Base-by-base conservation (phyloP, 2,113 vertebrate species). In the Tonatia bakeri region DNA sequence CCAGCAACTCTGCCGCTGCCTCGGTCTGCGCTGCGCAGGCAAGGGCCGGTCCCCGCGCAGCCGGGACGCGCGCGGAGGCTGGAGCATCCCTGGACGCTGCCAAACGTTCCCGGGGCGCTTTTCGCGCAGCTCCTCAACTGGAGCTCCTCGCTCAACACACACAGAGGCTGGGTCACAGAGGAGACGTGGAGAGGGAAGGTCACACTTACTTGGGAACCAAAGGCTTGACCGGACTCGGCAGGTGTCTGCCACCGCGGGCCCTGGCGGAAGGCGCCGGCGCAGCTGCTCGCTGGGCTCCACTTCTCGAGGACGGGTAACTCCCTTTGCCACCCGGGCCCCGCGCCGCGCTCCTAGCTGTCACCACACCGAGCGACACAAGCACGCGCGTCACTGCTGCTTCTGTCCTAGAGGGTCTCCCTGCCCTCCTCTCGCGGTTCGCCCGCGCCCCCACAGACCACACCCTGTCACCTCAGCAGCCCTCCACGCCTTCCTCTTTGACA, bases 141-240 rank as follows among this genome's bases (percentile, higher is more conserved):
- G 43, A 59, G 88, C 93, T 38, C 50, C 6, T 2, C 13, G 65
- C 65, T 4, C 15, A 36, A 1, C 84, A 3, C 56, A 45, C 22
- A 38, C 40, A 15, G 69, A 67, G 50, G 61, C 70, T 14, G 38
- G 2, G 72, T 69, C 67, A 45, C n/a, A 5, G 52, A 2, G 64
- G 36, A 52, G 77, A 83, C 7, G 24, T 0, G 22, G 12, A 61
- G 61, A 14, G 40, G 10, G 20, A 61, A 90, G 0, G 87, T 75
- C 10, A 17, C 84, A 98, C 98, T 98, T 98, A 98, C 98, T 94
- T 88, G 76, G 59, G 61, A 38, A 14, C 61, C 6, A 16, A 38
- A 38, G 79, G 90, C 94, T 47, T 69, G 1, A 83, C 61, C 72
- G 86, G 45, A 86, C 91, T 40, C 90, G 92, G 96, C 96, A 97